phyloP scores from a whole-genome alignment of 2,113 vertebrate species.

The Indri indri region DNA sequence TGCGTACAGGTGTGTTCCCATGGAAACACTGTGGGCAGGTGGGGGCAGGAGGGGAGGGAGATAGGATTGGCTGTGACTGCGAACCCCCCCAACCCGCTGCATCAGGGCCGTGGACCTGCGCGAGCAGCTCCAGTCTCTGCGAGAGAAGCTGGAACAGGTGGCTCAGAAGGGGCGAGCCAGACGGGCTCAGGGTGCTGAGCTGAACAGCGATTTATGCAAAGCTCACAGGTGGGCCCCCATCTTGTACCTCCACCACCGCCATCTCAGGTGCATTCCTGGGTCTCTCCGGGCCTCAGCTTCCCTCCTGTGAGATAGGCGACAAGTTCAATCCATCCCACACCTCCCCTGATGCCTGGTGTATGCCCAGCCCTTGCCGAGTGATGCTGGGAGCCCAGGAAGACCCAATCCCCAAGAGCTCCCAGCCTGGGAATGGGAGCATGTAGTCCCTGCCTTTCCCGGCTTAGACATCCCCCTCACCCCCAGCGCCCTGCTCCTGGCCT shows the following conservation, averaged over 20 bases:
- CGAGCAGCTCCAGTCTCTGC: conserved; percentile 81
- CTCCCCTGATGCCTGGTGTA: not conserved
- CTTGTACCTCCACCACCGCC: fast-evolving
- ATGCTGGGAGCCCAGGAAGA: not conserved
- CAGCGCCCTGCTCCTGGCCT: conserved; percentile 88
- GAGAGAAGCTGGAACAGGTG: conserved; percentile 83
- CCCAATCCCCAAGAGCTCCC: not conserved
- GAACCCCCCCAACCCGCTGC: not conserved
- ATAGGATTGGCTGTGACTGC: not conserved
- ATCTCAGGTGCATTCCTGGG: not conserved
- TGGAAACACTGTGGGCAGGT: not conserved
- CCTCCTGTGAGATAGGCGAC: not conserved
- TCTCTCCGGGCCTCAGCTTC: not conserved
- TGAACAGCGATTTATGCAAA: conserved; percentile 85
- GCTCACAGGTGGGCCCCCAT: conserved; percentile 87
- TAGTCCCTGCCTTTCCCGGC: not conserved
- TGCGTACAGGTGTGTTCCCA: not conserved
- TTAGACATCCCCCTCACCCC: not conserved
- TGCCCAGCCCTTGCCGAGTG: not conserved
- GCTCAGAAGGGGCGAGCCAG: conserved; percentile 79
- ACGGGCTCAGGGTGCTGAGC: conserved; percentile 81
- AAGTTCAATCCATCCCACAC: not conserved
- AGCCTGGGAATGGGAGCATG: not conserved
- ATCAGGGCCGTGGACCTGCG: conserved; percentile 84
- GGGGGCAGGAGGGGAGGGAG: not conserved